A percentile compares a stretch with the other conserved stretches of the same genome.
Conservation (phyloP, 1,140 invertebrate species). For the Muscidifurax raptorellus region DNA sequence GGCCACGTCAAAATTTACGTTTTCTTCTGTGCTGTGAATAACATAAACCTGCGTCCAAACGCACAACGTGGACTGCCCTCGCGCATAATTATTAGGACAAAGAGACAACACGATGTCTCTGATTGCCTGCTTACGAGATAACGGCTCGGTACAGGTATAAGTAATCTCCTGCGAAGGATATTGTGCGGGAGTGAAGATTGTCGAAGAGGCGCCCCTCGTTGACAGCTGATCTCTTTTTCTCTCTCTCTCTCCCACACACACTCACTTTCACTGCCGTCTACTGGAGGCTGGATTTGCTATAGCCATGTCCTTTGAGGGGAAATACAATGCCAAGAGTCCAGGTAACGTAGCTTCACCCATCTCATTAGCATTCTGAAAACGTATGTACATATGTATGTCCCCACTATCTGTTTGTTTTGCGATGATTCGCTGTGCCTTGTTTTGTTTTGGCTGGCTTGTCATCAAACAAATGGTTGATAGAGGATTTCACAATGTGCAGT, state of each 20-base stretch:
- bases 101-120: too few relatives aligned
- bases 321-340: slow-evolving; percentile 70
- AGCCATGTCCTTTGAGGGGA: slow-evolving; percentile 69
- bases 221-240: background rate
- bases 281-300: too few relatives aligned
- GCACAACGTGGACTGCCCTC: background rate
- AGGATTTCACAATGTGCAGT: background rate
- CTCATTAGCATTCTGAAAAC: background rate
- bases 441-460: background rate
- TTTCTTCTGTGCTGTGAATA: background rate
- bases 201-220: background rate
- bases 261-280: background rate
- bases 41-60: too few relatives aligned
- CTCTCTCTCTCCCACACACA: too few relatives aligned
- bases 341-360: slow-evolving; percentile 57
- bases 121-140: background rate
- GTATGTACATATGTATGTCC: background rate
- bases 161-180: background rate
- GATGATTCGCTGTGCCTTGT: background rate
- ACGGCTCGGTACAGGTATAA: background rate
- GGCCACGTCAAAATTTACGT: slow-evolving; percentile 31
- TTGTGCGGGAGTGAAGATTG: background rate
- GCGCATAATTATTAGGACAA: background rate
- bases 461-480: background rate
- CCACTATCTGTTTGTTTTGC: background rate